Evolutionary conservation across 2,113 vertebrate species (phyloP), one percentile per base, ranked within the genome.

Genomic region (Upupa epops): DNA sequence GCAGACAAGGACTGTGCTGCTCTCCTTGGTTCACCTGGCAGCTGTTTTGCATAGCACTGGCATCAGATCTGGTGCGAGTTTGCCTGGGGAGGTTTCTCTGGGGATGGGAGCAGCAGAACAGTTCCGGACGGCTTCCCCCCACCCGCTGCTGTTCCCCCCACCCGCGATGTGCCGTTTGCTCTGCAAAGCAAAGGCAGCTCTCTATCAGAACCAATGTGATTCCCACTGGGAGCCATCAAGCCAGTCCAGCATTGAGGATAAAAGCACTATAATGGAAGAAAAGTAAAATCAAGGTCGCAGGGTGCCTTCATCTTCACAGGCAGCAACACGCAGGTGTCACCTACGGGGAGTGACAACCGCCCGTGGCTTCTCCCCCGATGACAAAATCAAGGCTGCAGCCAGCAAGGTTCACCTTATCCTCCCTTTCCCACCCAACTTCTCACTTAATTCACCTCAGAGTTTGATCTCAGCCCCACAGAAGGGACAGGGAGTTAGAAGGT

Each of bases 81-180:
- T 90, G 97, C 97, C 97, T 90, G 96, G 94, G 97, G 97, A 97
- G 90, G 83, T 95, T 97, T 97, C 97, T 97, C 97, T 97, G 95
- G 96, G 95, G 92, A 95, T 97, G 96, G 92, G 94, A 97, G 93
- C 78, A 82, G 61, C 45, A 63, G 77, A 83, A 80, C 95, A 94
- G 93, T 97, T 92, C 96, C 4, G 95, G 96, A 85, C 77, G 72
- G 95, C 95, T 92, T 84, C 93, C 72, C 92, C 79, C 74, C 59
- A 40, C 68, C 73, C 32, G 13, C 74, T 91, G 72, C 82, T 36
- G 3, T 76, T 77, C 69, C 83, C 90, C 64, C 65, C 1, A 2
- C 42, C 51, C 13, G 74, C 42, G 73, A 82, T 3, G 0, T 4
- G 3, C 28, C 6, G 11, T 77, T 86, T 46, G 61, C 78, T 66